A percentile compares a stretch with the other conserved stretches of the same genome.
Conservation (phyloP, 23 tunicate species). For the Trididemnum clinides region DNA sequence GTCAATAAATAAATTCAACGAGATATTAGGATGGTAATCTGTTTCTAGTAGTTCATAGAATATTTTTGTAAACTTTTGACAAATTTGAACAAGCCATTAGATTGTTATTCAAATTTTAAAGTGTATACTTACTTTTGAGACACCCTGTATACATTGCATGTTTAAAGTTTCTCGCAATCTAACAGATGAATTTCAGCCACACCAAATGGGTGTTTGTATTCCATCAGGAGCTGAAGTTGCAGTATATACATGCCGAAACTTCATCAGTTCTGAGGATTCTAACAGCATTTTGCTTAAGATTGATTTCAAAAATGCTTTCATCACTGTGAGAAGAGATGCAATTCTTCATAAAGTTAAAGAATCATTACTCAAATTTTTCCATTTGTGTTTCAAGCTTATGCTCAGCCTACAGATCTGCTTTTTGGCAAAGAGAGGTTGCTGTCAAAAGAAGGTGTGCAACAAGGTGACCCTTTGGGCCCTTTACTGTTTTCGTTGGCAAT, state of each 20-base stretch:
- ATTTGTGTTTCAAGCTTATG: background rate
- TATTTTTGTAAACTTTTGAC: no score
- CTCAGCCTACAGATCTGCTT: background rate
- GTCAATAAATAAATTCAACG: no score
- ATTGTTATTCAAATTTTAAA: no score
- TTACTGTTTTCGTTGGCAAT: constrained; percentile 10
- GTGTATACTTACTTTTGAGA: no score
- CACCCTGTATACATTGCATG: no score
- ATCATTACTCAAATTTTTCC: background rate
- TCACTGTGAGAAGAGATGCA: background rate
- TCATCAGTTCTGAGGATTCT: background rate
- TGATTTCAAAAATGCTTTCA: constrained; percentile 9
- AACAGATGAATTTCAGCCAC: no score
- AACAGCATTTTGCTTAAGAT: background rate
- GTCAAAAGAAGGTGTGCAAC: constrained; percentile 12
- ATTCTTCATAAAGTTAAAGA: background rate
- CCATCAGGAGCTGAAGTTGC: background rate
- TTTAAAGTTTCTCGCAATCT: no score
- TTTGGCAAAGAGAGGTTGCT: background rate
- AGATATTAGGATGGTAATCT: no score
- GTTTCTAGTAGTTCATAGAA: no score
- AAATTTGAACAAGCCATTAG: no score
- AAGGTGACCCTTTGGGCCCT: constrained; percentile 6
- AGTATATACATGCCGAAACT: background rate
- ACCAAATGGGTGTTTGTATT: background rate